phyloP scores from a whole-genome alignment of 2,797 vertebrate genomes.

The Hippocampus kuda region DNA sequence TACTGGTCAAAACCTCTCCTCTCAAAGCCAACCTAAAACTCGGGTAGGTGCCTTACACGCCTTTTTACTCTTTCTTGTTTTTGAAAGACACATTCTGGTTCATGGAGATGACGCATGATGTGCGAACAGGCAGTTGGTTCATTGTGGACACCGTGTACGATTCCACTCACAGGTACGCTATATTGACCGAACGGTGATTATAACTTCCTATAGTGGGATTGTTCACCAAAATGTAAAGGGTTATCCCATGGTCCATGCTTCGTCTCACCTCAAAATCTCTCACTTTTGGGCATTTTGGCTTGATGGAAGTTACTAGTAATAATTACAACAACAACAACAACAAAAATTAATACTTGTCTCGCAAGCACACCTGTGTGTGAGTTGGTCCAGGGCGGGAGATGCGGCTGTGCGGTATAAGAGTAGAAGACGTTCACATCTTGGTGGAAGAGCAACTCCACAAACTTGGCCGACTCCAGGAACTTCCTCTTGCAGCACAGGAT shows the following conservation, averaged over 20 bases:
- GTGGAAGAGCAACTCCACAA: slow-evolving; percentile 82
- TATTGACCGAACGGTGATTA: background rate
- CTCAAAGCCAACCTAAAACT: too few relatives aligned
- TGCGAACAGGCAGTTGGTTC: background rate
- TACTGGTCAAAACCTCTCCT: background rate
- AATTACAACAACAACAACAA: slow-evolving; percentile 9
- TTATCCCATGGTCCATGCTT: background rate
- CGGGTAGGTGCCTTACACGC: background rate
- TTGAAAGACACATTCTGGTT: background rate
- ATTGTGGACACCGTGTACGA: background rate
- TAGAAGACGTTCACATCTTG: slow-evolving; percentile 84
- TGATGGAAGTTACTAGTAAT: background rate
- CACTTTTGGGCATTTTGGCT: background rate
- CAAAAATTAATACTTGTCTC: background rate
- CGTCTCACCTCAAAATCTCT: background rate
- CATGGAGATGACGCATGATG: background rate
- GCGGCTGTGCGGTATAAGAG: slow-evolving; percentile 70
- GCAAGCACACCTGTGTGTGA: slow-evolving; percentile 65
- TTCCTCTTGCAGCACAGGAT: slow-evolving; percentile 78
- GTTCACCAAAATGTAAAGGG: background rate
- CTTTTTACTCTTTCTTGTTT: too few relatives aligned
- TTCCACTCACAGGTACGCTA: background rate
- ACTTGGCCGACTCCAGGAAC: slow-evolving; percentile 71
- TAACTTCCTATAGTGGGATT: background rate
- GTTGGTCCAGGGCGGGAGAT: slow-evolving; percentile 78